A percentile compares a stretch with the other conserved stretches of the same genome.
Evolutionary conservation across 2,888 invertebrate species (phyloP).

Genomic region (Aproaerema taeniolella): DNA sequence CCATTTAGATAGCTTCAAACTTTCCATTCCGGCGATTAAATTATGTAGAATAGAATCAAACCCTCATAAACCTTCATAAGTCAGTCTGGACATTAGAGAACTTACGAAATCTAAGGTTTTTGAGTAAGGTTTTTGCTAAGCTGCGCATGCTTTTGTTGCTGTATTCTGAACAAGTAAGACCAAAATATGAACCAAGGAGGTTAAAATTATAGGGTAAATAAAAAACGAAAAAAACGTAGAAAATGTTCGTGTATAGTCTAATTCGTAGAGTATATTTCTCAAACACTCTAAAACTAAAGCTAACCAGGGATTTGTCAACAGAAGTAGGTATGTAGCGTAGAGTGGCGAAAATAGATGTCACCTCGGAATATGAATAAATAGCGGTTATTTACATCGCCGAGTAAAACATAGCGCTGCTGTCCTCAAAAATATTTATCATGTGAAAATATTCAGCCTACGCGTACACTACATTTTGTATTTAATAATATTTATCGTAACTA

Average conservation of each 20-base stretch:
- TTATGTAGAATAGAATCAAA: no score
- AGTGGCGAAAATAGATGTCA: slow-evolving; percentile 46
- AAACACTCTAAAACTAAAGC: slow-evolving; percentile 1
- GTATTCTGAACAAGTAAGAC: no score
- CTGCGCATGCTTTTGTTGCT: no score
- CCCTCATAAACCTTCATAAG: no score
- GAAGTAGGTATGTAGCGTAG: slow-evolving; percentile 24
- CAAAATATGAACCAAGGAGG: background rate
- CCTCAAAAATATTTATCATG: slow-evolving; percentile 27
- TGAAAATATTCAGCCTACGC: slow-evolving; percentile 25
- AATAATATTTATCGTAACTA: no score
- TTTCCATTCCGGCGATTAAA: no score
- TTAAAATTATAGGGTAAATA: background rate
- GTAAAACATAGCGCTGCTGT: slow-evolving; percentile 15
- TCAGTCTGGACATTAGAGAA: no score
- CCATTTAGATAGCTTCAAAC: no score
- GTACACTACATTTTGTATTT: no score
- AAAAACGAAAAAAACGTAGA: background rate
- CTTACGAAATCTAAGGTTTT: no score
- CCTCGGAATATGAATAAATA: slow-evolving; percentile 54
- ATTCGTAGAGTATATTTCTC: background rate
- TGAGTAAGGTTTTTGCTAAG: no score
- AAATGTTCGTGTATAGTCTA: background rate
- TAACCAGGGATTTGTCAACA: slow-evolving; percentile 32
- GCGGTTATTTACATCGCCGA: slow-evolving; percentile 34